Base-by-base conservation (phyloP, 1,140 invertebrate genomes). In the Heliconius hewitsoni region DNA sequence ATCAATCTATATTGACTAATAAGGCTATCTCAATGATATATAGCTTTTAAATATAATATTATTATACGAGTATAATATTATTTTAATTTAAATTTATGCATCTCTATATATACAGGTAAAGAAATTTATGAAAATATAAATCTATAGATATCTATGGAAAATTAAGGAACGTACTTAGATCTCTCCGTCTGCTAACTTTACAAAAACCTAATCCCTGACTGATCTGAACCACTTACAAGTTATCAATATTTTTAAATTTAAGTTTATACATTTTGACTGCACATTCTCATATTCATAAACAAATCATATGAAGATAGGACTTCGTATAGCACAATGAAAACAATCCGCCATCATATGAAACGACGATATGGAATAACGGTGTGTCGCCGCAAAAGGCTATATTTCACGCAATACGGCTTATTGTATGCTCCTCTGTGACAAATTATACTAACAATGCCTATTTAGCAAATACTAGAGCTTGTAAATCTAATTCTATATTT, bases 321-420 rank as follows among this genome's bases (percentile, higher is more conserved):
- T 81, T 74, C 46, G 37, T 77, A 50, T 73, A 77, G 19, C 42
- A 81, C 79, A 81, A 81, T 81, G 79, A 81, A 81, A 74, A 71
- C 60, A 77, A 77, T 74, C 75, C 78, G 71, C 55, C 71, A 77
- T 75, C 71, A 66, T 16, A 78, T 81, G 73, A 84, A 76, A 72
- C 37, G 76, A 71, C 57, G 77, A 81, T 80, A 81, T 52, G 34
- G 82, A 80, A 77, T 80, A 83, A 83, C 81, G 76, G 77, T 81
- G 77, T 77, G 79, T 77, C 52, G 79, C 84, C 84, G 78, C 85
- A 88, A 89, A 78, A 81, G 83, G 84, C 80, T 82, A 86, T 91
- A 91, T 89, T 87, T 89, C 87, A 86, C 78, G 85, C 84, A 79
- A 80, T 87, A 91, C 88, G 81, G 77, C 83, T 87, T 81, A 92